These are phyloP conservation scores for Epinotia nisella DNA, from an alignment of 2,888 invertebrate genomes.

Conservation along the genomic window DNA sequence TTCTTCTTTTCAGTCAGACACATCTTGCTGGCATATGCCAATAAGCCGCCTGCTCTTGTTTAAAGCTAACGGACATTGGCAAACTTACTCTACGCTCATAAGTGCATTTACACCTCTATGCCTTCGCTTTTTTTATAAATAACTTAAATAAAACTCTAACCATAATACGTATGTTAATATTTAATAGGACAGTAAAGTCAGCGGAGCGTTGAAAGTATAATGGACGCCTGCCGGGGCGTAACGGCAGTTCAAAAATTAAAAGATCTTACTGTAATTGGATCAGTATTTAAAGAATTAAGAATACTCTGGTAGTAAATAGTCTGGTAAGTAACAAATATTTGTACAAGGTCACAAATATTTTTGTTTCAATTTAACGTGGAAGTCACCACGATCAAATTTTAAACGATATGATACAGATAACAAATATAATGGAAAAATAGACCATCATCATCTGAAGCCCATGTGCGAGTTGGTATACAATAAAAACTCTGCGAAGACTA, in stretches of 20 bases:
- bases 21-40: background rate
- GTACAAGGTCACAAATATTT: background rate
- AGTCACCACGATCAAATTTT: no score
- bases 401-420: no score
- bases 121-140: slow-evolving; percentile 34
- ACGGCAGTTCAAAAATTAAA: slow-evolving; percentile 66
- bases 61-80: background rate
- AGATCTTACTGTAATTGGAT: slow-evolving; percentile 49
- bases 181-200: slow-evolving; percentile 77
- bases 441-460: no score
- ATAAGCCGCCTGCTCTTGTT: background rate
- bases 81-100: background rate
- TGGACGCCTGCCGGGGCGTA: slow-evolving; percentile 71
- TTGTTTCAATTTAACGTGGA: no score
- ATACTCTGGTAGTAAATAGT: slow-evolving; percentile 8
- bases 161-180: slow-evolving; percentile 66
- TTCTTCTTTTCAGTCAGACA: background rate
- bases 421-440: no score
- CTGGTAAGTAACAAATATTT: background rate
- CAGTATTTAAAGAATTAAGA: slow-evolving; percentile 32
- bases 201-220: slow-evolving; percentile 71
- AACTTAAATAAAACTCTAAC: slow-evolving; percentile 54
- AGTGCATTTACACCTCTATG: slow-evolving; percentile 35
- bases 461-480: no score
- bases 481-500: no score